phyloP scores from a whole-genome alignment of 2,888 invertebrate species.

The Coremacera marginata region DNA sequence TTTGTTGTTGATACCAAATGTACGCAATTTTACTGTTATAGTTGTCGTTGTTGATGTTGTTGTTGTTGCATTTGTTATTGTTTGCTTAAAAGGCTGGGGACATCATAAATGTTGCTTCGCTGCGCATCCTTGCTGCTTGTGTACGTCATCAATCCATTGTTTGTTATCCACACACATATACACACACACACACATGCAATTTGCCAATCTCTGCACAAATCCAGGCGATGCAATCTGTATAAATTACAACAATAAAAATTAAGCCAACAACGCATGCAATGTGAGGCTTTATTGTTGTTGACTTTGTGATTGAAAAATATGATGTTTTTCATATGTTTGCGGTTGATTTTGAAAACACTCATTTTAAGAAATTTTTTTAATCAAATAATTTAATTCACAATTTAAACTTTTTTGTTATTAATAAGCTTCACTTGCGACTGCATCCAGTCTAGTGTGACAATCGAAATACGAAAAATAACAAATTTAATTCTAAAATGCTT shows the following conservation, averaged over 20 bases:
- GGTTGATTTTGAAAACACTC: background rate
- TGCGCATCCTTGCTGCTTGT: background rate
- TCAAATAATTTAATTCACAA: constrained; percentile 19
- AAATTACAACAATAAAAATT: constrained; percentile 13
- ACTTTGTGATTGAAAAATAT: background rate
- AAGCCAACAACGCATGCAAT: background rate
- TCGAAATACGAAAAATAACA: too few relatives aligned
- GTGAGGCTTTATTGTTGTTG: constrained; percentile 12
- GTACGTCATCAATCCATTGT: background rate
- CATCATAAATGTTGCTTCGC: background rate
- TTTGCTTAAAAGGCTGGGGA: constrained; percentile 9
- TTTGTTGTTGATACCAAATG: constrained; percentile 1
- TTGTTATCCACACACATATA: background rate
- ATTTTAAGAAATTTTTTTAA: constrained; percentile 1
- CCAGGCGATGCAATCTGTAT: constrained; percentile 20
- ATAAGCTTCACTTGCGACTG: background rate
- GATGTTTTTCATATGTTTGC: constrained; percentile 16
- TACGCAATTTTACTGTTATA: background rate
- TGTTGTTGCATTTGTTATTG: constrained; percentile 15
- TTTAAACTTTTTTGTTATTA: background rate
- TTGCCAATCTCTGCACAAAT: constrained; percentile 14
- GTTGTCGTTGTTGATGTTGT: background rate
- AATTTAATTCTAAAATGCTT: too few relatives aligned
- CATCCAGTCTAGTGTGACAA: background rate
- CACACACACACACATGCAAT: background rate